phyloP scores from a whole-genome alignment of 1,140 invertebrate genomes.

The Frieseomelitta varia region DNA sequence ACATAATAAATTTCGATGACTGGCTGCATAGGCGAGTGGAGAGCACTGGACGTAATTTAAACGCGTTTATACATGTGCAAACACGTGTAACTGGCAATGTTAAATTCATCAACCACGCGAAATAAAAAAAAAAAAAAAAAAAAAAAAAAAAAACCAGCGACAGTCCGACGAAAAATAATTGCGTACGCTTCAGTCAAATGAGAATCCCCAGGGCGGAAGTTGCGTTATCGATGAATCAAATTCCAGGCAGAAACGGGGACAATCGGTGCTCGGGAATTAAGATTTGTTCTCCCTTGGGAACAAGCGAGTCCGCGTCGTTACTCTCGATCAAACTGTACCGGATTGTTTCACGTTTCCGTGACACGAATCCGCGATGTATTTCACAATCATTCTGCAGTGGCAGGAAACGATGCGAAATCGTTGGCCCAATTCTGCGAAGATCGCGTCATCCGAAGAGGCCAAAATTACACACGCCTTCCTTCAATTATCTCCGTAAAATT shows the following conservation, averaged over 20 bases:
- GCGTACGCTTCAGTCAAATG: background rate
- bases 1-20: too few species aligned
- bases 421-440: background rate
- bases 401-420: background rate
- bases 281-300: conserved; percentile 36
- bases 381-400: background rate
- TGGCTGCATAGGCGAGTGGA: too few species aligned
- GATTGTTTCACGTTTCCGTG: conserved; percentile 19
- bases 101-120: background rate
- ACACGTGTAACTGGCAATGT: background rate
- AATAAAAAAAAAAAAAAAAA: too few species aligned
- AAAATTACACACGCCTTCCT: too few species aligned
- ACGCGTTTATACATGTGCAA: background rate
- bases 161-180: conserved; percentile 4
- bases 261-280: conserved; percentile 45
- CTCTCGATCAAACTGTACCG: conserved; percentile 18
- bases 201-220: conserved; percentile 4
- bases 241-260: conserved; percentile 17
- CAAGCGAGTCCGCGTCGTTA: background rate
- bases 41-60: background rate
- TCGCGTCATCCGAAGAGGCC: background rate
- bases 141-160: background rate
- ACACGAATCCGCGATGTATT: conserved; percentile 13
- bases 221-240: conserved; percentile 33
- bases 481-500: too few species aligned